Conservation (phyloP, 2,888 invertebrate species). For the Artemia sinica region DNA sequence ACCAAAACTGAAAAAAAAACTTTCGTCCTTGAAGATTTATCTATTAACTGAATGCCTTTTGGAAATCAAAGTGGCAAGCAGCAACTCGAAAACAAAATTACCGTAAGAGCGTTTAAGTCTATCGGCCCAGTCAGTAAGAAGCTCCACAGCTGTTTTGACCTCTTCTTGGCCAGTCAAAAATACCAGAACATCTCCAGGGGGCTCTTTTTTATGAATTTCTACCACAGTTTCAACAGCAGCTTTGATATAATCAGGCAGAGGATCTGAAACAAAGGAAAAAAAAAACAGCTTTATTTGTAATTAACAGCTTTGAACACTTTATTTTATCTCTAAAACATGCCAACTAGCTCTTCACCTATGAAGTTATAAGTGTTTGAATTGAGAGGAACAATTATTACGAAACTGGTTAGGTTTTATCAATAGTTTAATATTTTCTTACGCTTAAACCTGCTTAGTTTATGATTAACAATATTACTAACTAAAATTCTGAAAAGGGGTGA, state of each 20-base stretch:
- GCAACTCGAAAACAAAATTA: constrained; percentile 6
- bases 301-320: too few relatives aligned
- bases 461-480: too few relatives aligned
- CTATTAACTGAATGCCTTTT: background rate
- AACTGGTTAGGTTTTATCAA: too few relatives aligned
- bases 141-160: constrained; percentile 55
- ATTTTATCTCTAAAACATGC: too few relatives aligned
- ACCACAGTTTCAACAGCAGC: constrained; percentile 69
- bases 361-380: too few relatives aligned
- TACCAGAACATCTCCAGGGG: constrained; percentile 67
- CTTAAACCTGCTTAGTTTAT: too few relatives aligned
- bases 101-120: constrained; percentile 5
- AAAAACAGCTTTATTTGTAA: background rate
- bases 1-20: too few relatives aligned
- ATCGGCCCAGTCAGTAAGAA: constrained; percentile 41
- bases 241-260: constrained; percentile 74
- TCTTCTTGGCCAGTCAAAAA: constrained; percentile 91
- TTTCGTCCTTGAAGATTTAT: too few relatives aligned
- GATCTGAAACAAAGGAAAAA: constrained; percentile 40
- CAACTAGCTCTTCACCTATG: too few relatives aligned
- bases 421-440: too few relatives aligned
- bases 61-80: background rate
- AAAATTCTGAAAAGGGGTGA: too few relatives aligned
- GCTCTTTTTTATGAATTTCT: constrained; percentile 57
- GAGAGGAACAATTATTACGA: too few relatives aligned